Conservation (phyloP, 2,888 invertebrate species). For the Drosophila neotestacea region DNA sequence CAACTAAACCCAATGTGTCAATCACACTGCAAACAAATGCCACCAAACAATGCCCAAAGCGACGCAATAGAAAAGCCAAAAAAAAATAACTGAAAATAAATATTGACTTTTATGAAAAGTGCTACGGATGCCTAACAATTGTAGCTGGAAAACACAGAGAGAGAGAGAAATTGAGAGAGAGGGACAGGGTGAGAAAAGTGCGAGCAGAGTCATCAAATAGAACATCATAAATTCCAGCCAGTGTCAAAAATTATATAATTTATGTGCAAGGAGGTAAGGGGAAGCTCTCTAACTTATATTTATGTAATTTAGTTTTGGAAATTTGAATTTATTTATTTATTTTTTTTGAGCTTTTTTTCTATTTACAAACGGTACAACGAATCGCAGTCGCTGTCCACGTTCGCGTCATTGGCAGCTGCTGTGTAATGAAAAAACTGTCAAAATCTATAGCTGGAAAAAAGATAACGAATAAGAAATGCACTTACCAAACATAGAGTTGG, state of each 20-base stretch:
- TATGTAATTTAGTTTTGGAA: slow-evolving; percentile 73
- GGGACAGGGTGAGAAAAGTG: slow-evolving; percentile 7
- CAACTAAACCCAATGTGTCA: slow-evolving; percentile 60
- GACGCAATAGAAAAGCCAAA: slow-evolving; percentile 6
- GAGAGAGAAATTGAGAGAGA: neutral
- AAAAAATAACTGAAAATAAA: slow-evolving; percentile 29
- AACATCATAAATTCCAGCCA: slow-evolving; percentile 51
- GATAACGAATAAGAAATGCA: slow-evolving; percentile 17
- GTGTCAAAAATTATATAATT: slow-evolving; percentile 63
- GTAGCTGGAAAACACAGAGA: slow-evolving; percentile 19
- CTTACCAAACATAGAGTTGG: neutral
- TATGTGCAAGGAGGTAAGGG: slow-evolving; percentile 35
- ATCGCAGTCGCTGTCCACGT: slow-evolving; percentile 60
- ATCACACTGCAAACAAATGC: slow-evolving; percentile 58
- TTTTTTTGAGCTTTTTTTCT: slow-evolving; percentile 9
- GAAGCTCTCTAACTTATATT: slow-evolving; percentile 46
- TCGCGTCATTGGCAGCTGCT: slow-evolving; percentile 52
- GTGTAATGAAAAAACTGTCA: slow-evolving; percentile 44
- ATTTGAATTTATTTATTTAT: slow-evolving; percentile 59
- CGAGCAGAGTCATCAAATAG: slow-evolving; percentile 47
- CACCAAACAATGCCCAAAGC: slow-evolving; percentile 43
- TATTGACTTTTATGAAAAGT: slow-evolving; percentile 58
- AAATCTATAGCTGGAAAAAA: neutral
- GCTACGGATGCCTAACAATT: slow-evolving; percentile 44
- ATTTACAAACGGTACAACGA: slow-evolving; percentile 20